Base-by-base conservation (phyloP, 2,113 vertebrate genomes). In the Microcebus ravelobensis region DNA sequence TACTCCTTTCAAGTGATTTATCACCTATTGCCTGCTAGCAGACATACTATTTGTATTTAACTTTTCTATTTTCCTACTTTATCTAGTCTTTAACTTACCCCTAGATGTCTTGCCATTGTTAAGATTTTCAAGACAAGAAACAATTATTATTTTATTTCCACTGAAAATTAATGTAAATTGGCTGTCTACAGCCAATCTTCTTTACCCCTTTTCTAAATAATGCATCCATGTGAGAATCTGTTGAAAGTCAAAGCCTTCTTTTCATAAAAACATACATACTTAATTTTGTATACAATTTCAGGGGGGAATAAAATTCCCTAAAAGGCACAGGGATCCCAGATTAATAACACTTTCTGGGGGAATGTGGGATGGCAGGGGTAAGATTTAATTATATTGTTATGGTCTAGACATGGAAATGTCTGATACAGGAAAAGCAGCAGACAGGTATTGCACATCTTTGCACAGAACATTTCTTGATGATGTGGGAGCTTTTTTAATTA, bases 401-500 rank as follows among this genome's bases (percentile, higher is more conserved):
- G 59, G 9, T 42, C 42, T 59, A 79, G 93, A 59, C n/a, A 2
- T 4, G 20, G 74, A 80, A 21, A 18, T 68, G 27, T 73, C 59
- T 73, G 61, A 31, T 45, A 25, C 18, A 18, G 70, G 45, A 61
- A 93, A 65, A 91, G 77, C 36, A 55, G 67, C 34, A 71, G 82
- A 29, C 91, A 96, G 95, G 94, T 96, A 77, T 94, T 91, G 50
- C 67, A 29, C 85, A 80, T 97, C 90, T 97, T 96, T 79, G 10
- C 67, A 92, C 81, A 96, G 95, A 87, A 13, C 84, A 85, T 92
- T 97, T 91, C 86, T 96, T 73, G 74, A 91, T 39, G 67, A 92
- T 77, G 71, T 91, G 90, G 85, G 76, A 79, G 34, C 61, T 86
- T 90, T 70, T 93, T 93, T 97, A 96, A 97, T 97, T 97, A 97